Percentiles rank a stretch among this genome's conserved stretches.
phyloP scores from a whole-genome alignment of 2,888 invertebrate species.

The Ferdinandea cuprea region DNA sequence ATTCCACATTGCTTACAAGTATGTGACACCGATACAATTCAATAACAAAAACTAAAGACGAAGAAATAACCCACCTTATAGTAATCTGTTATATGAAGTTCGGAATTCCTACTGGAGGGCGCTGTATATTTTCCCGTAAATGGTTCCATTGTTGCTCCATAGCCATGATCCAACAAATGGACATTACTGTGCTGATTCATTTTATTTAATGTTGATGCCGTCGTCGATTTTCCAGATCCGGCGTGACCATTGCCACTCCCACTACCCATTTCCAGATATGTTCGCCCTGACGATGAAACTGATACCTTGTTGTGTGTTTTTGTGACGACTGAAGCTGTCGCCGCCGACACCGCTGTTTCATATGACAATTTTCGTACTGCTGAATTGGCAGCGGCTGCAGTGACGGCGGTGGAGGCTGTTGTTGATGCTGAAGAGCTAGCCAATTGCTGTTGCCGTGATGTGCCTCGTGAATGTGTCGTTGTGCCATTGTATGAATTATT shows the following conservation, averaged over 20 bases:
- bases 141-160: slow-evolving; percentile 90
- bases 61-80: slow-evolving; percentile 82
- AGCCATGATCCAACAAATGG: slow-evolving; percentile 93
- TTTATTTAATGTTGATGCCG: slow-evolving; percentile 77
- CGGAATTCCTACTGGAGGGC: slow-evolving; percentile 83
- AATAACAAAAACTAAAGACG: not conserved
- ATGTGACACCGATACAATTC: not conserved
- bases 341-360: slow-evolving; percentile 50
- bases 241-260: slow-evolving; percentile 24
- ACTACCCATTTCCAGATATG: slow-evolving; percentile 62
- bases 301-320: slow-evolving; percentile 51
- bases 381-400: slow-evolving; percentile 70
- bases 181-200: slow-evolving; percentile 84
- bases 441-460: slow-evolving; percentile 71
- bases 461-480: slow-evolving; percentile 72
- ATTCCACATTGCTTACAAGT: not conserved
- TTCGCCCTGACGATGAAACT: slow-evolving; percentile 58
- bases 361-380: slow-evolving; percentile 74
- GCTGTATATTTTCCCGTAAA: slow-evolving; percentile 81
- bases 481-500: slow-evolving; percentile 74
- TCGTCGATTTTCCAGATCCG: slow-evolving; percentile 40
- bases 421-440: slow-evolving; percentile 74
- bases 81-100: slow-evolving; percentile 82
- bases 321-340: slow-evolving; percentile 49
- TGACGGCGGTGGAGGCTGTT: slow-evolving; percentile 71